Evolutionary conservation across 2,113 vertebrate genomes (phyloP), one percentile per base, ranked within the genome.

Genomic region (Nansenia antarctica): DNA sequence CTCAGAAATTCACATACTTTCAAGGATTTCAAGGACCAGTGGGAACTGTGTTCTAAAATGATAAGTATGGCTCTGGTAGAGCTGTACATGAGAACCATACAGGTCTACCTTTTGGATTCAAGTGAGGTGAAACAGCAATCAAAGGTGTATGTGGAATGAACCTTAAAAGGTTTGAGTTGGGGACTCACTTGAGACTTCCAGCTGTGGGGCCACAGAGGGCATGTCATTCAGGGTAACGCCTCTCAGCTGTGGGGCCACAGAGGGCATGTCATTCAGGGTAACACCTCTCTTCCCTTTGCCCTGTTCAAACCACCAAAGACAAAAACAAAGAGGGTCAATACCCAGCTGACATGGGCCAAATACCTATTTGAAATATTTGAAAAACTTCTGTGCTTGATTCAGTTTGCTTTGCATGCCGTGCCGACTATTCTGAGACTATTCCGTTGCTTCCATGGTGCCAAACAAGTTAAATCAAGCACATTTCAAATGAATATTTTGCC

Each of bases 111-210:
- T n/a, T 5, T 9, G 42, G 7, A 47, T 15, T 39, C 12, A 39
- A 39, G 37, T 39, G 37, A 47, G 2, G 39, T 5, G 39, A 42
- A 42, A 18, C 39, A 18, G 39, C 39, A 42, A 18, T 42, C 39
- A 42, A 42, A 18, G 3, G 15, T 42, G 14, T 49, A 8, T 42
- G 39, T 1, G 45, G 15, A 29, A 11, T 26, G 53, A 54, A 2
- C 34, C 39, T 32, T 27, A 39, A 14, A 24, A 6, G 52, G 15
- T 71, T 8, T 2, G 63, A 64, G n/a, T n/a, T 68, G 22, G 24
- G 3, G 27, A 37, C 80, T 82, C 59, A 87, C 87, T 68, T 80
- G 27, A 58, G 65, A 67, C 71, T 74, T 74, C 65, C 3, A 73
- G 59, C 68, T 61, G 65, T 22, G 67, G 70, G 31, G 12, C 76